Evolutionary conservation across 2,113 vertebrate genomes (phyloP), one percentile per base, ranked within the genome.

Genomic region (Australoheros scitulus): DNA sequence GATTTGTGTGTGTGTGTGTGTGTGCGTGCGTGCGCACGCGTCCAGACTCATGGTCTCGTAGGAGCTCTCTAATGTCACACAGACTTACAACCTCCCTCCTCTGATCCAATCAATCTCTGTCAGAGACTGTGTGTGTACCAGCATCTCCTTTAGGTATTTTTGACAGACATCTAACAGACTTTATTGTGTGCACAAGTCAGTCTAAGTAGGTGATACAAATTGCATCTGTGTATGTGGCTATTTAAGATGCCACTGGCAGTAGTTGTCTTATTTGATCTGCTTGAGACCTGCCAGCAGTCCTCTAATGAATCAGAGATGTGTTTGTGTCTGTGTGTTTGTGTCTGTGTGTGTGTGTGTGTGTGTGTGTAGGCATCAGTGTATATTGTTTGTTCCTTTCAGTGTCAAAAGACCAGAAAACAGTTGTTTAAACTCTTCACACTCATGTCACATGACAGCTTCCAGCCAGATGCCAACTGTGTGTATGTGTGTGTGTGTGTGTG

Each of bases 41-140:
- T n/a, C 61, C 18, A 9, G 72, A 76, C 60, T 81, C 18, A 0
- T 79, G 80, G 87, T 91, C 84, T 87, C 90, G 64, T 72, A n/a
- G 80, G 89, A 87, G 88, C 92, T 91, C 82, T 80, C 65, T 87
- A 57, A 89, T 86, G 76, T 88, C 82, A 82, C 90, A 85, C 83
- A 82, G 76, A 84, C 82, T 90, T 85, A 76, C 80, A 72, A 74
- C 84, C 84, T 81, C 77, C 86, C 58, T 78, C 36, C 79, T 83
- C 76, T 81, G 77, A 79, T 79, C 79, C 84, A 80, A 84, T 91
- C 92, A 85, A 85, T 91, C 84, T 82, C 79, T 80, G 81, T 86
- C 80, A 65, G 60, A 56, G 76, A 57, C 41, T 61, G 50, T 24
- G 34, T 72, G 64, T 77, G 52, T 61, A 61, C 14, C 50, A 26